Evolutionary conservation across 2,888 invertebrate species (phyloP).

Genomic region (Chydorus sphaericus): DNA sequence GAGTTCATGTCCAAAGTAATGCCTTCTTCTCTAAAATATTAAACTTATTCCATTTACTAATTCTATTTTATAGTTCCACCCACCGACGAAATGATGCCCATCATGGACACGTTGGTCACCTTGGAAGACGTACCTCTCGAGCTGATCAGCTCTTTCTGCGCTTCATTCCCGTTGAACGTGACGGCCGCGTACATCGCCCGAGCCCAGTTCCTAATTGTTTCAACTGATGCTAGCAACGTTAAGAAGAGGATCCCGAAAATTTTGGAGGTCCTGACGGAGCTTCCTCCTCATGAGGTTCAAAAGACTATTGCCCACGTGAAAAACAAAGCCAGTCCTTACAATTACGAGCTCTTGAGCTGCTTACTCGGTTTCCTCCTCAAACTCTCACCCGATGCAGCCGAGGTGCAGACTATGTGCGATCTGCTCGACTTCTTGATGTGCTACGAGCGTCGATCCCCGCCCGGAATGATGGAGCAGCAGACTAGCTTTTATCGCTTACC

Average conservation of each 20-base stretch:
- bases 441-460: background rate
- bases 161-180: background rate
- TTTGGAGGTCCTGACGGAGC: background rate
- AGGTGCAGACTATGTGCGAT: background rate
- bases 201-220: background rate
- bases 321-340: slow-evolving; percentile 3
- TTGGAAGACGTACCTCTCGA: background rate
- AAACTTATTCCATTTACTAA: background rate
- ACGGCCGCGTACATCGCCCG: background rate
- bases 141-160: slow-evolving; percentile 5
- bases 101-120: background rate
- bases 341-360: slow-evolving; percentile 5
- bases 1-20: slow-evolving; percentile 2
- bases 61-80: background rate
- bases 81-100: background rate
- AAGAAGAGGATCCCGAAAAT: background rate
- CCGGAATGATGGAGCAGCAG: background rate
- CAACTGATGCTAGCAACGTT: background rate
- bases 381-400: background rate
- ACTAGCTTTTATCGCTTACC: background rate
- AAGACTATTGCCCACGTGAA: background rate
- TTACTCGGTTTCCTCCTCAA: background rate
- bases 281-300: background rate
- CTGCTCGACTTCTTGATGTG: background rate
- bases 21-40: background rate